Evolutionary conservation across 2,888 invertebrate species (phyloP).

Genomic region (Dynastes grantii): DNA sequence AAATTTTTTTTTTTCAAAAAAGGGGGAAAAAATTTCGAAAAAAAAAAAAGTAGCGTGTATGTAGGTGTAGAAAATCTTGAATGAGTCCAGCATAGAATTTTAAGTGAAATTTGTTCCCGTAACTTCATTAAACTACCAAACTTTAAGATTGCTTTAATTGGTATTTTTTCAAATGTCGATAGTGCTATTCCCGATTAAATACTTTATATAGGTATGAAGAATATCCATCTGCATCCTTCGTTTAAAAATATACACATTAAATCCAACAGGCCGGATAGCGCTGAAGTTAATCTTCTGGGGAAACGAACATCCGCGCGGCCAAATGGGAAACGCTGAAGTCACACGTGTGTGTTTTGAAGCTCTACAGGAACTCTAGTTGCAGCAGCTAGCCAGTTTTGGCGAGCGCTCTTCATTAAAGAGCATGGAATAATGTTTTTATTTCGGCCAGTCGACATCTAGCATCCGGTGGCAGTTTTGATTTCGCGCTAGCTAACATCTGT

Average conservation of each 20-base stretch:
- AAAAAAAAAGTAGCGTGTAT: too few relatives aligned
- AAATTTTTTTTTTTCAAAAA: too few relatives aligned
- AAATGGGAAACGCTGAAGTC: slow-evolving; percentile 1
- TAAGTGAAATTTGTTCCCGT: too few relatives aligned
- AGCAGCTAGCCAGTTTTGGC: slow-evolving; percentile 9
- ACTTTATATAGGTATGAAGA: too few relatives aligned
- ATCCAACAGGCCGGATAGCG: not conserved
- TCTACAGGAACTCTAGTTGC: slow-evolving; percentile 2
- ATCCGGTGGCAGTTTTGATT: slow-evolving; percentile 46
- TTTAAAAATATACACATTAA: slow-evolving; percentile 6
- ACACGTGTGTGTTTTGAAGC: slow-evolving; percentile 23
- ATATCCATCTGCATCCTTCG: not conserved
- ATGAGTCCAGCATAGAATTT: too few relatives aligned
- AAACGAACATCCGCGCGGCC: slow-evolving; percentile 1
- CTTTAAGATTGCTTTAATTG: too few relatives aligned
- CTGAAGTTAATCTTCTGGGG: slow-evolving; percentile 6
- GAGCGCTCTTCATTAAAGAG: slow-evolving; percentile 29
- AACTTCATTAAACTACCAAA: too few relatives aligned
- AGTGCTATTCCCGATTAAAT: too few relatives aligned
- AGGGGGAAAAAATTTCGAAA: too few relatives aligned
- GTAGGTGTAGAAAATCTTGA: too few relatives aligned
- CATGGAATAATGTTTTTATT: slow-evolving; percentile 37
- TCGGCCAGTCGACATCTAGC: slow-evolving; percentile 18
- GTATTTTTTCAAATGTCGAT: too few relatives aligned
- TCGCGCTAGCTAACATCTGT: slow-evolving; percentile 38